Evolutionary conservation across 2,888 invertebrate species (phyloP), one percentile per base, ranked within the genome.

Genomic region (Drosophila meridiana): DNA sequence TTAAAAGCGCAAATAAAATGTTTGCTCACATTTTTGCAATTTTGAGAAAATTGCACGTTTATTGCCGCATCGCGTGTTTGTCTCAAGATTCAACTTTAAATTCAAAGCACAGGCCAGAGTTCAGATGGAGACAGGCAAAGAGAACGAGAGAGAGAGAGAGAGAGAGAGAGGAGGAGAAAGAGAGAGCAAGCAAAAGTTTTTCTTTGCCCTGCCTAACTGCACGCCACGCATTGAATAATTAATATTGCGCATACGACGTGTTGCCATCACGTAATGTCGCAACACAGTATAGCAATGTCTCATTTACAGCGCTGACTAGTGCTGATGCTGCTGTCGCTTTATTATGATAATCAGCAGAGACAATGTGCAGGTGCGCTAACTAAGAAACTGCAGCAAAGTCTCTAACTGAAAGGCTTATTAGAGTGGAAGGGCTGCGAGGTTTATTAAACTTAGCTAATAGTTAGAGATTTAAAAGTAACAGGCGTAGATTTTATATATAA

Each of bases 1-100:
- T 80, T 81, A 69, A 73, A 78, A 82, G 85, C 67, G 64, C 76
- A 89, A 89, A 85, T 89, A 85, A 85, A 85, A 85, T 89, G 85
- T 85, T 84, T 87, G 77, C 90, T 77, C 71, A 77, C 82, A 85
- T 89, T 89, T 89, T 84, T 89, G 89, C 89, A 89, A 85, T 85
- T 89, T 85, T 71, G 64, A 47, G 75, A 84, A 82, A 87, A 89
- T 79, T 77, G 80, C 85, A 69, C 82, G 77, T 82, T 85, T 87
- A 87, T 89, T 89, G 88, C 76, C 62, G 52, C 69, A 50, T 68
- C 69, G 74, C 72, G 67, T 73, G 70, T 80, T 77, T 82, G 68
- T 73, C 70, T 67, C 66, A 60, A 59, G 57, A 59, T 62, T 80
- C 52, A 63, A 72, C 76, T 73, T 88, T 67, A 73, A 86, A 75